Conservation (phyloP, 2,888 invertebrate genomes). For the Polyommatus iphigenia region DNA sequence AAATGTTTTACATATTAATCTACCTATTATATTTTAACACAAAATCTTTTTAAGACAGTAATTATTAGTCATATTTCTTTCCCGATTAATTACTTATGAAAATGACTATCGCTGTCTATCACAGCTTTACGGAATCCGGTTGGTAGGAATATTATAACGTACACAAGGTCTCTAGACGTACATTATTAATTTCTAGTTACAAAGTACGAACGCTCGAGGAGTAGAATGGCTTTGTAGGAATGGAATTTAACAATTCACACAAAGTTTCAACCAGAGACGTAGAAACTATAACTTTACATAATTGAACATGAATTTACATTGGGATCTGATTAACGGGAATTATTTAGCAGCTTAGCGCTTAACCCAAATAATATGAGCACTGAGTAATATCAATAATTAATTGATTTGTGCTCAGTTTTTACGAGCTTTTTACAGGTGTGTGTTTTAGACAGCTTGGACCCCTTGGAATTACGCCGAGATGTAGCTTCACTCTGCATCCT, state of each 20-base stretch:
- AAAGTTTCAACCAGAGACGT: constrained; percentile 62
- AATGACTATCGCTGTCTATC: neutral
- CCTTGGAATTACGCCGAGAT: no score
- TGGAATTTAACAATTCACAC: constrained; percentile 77
- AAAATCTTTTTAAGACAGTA: neutral
- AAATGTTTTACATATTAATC: neutral
- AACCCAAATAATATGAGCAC: neutral
- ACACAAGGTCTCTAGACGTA: constrained; percentile 62
- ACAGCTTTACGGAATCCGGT: constrained; percentile 38
- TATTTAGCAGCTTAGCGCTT: constrained; percentile 21
- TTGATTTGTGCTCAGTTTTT: neutral
- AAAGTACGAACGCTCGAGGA: constrained; percentile 60
- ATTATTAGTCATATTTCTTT: neutral
- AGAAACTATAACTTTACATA: constrained; percentile 60
- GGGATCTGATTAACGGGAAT: constrained; percentile 34
- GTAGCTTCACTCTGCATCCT: no score
- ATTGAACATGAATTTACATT: constrained; percentile 55
- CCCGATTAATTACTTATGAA: neutral
- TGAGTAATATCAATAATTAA: neutral
- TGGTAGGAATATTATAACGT: constrained; percentile 43
- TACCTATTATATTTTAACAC: neutral
- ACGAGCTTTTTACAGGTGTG: no score
- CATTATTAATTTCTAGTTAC: constrained; percentile 77
- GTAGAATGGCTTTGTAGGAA: constrained; percentile 64
- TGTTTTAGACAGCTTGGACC: no score